Evolutionary conservation across 92 coral and sea anemone species (phyloP).

Genomic region (Phenganax stokvisi): DNA sequence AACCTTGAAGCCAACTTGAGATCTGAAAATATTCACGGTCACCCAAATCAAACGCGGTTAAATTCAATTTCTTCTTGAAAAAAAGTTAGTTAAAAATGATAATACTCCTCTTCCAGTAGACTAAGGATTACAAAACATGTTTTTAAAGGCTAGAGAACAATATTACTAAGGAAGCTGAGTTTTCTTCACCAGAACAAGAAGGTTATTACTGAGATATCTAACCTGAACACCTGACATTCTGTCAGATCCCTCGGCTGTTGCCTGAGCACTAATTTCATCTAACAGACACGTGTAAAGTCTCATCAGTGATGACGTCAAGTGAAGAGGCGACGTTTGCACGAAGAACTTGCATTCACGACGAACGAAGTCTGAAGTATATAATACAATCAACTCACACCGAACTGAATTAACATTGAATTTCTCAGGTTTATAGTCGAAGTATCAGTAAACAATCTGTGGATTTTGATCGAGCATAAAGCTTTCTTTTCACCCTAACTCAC

Average conservation of each 20-base stretch:
- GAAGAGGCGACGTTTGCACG: conserved; percentile 83
- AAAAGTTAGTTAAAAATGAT: no score
- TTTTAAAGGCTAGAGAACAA: no score
- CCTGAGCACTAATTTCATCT: conserved; percentile 94
- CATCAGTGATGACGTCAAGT: conserved; percentile 78
- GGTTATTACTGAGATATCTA: not conserved
- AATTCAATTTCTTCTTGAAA: not conserved
- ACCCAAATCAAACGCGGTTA: not conserved
- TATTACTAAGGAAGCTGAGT: not conserved
- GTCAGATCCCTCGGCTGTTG: conserved; percentile 93
- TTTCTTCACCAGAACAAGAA: not conserved
- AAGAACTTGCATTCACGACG: conserved; percentile 97
- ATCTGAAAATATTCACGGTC: conserved; percentile 45
- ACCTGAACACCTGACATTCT: conserved; percentile 87
- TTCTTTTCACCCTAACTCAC: conserved; percentile 41
- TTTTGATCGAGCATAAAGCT: no score
- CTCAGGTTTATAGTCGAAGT: no score
- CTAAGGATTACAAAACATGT: no score
- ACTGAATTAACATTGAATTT: no score
- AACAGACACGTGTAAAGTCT: conserved; percentile 76
- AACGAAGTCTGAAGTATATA: conserved; percentile 56
- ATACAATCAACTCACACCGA: no score
- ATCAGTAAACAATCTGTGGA: no score
- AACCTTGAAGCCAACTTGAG: conserved; percentile 80
- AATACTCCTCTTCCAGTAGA: no score